These are phyloP conservation scores for Sebastes cheni DNA, from an alignment of 2,797 vertebrate genomes.

Conservation along the genomic window DNA sequence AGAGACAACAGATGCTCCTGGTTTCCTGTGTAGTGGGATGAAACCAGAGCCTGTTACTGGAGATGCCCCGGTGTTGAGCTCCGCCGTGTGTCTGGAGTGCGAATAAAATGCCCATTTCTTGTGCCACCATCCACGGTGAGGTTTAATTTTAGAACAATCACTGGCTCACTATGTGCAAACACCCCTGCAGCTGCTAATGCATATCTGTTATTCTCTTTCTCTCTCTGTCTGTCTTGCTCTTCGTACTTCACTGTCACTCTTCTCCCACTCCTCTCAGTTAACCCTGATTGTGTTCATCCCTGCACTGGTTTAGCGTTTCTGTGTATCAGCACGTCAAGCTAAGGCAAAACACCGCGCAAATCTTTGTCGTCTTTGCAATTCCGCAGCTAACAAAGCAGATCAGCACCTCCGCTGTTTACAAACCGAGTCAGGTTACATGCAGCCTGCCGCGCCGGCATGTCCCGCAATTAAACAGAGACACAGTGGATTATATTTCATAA, in stretches of 20 bases:
- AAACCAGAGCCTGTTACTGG: conserved; percentile 53
- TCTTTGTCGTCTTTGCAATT: background rate
- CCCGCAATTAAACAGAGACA: conserved; percentile 40
- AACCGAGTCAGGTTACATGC: conserved; percentile 8
- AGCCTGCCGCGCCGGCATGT: conserved; percentile 14
- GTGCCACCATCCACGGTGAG: conserved; percentile 51
- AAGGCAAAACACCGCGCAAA: background rate
- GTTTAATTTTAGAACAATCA: conserved; percentile 73
- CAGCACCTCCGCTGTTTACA: conserved; percentile 36
- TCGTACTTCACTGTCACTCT: background rate
- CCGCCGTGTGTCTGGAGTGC: conserved; percentile 38
- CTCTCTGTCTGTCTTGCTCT: conserved; percentile 1
- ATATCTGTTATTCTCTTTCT: conserved; percentile 34
- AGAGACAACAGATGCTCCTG: conserved; percentile 54
- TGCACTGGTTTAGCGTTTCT: background rate
- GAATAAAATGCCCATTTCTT: conserved; percentile 61
- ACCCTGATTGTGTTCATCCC: background rate
- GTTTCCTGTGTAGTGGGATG: conserved; percentile 46
- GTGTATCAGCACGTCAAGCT: background rate
- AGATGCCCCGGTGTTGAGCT: conserved; percentile 30
- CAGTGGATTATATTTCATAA: conserved; percentile 49
- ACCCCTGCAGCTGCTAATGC: conserved; percentile 62
- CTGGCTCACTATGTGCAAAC: conserved; percentile 50
- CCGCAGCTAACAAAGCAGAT: conserved; percentile 6
- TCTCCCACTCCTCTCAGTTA: conserved; percentile 1